Conservation (phyloP, 2,113 vertebrate genomes). For the Phalacrocorax carbo region DNA sequence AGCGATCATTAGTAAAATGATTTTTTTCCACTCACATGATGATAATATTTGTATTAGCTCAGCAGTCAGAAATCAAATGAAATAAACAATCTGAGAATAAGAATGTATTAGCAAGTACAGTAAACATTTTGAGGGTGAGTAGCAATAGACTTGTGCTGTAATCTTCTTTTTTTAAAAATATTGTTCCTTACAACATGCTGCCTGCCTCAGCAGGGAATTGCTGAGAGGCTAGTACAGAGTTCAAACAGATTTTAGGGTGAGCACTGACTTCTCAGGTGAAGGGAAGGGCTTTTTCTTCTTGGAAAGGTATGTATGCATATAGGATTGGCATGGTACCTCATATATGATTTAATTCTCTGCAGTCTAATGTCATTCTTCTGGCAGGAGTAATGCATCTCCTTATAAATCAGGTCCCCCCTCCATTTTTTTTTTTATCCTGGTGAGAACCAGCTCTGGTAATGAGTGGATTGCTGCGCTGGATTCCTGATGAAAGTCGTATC, state of each 20-base stretch:
- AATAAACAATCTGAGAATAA: neutral
- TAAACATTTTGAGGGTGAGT: neutral
- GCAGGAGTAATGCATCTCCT: neutral
- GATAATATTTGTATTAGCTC: neutral
- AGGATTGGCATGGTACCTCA: accelerated
- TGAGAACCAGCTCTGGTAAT: neutral
- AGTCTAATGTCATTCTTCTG: neutral
- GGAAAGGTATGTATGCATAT: neutral
- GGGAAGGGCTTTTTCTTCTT: neutral
- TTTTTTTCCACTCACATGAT: neutral
- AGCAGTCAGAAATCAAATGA: neutral
- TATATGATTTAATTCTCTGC: neutral
- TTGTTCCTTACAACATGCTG: neutral
- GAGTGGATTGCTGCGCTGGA: neutral
- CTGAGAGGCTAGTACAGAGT: neutral
- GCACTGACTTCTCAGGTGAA: neutral
- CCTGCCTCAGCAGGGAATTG: neutral
- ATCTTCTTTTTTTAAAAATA: neutral
- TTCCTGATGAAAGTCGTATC: neutral
- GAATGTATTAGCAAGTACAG: neutral
- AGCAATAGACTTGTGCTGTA: neutral
- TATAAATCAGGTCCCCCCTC: neutral
- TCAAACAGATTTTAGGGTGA: neutral
- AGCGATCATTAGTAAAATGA: neutral
- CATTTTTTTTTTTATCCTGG: neutral